phyloP scores from a whole-genome alignment of 2,113 vertebrate genomes.

The Oncorhynchus nerka region DNA sequence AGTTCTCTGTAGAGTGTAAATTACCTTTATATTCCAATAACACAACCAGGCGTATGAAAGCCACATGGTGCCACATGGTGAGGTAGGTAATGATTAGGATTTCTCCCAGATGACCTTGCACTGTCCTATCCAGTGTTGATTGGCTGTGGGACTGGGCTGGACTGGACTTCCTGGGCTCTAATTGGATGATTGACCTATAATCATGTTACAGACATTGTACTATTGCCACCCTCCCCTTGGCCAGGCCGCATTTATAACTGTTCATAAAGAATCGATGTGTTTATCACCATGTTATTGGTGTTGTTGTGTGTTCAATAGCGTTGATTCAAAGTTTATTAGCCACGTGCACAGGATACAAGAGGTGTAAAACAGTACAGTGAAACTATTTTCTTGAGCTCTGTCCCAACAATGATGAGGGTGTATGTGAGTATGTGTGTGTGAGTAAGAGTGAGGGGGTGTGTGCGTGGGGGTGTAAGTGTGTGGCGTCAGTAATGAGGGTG shows the following conservation, averaged over 20 bases:
- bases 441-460: no score
- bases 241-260: no score
- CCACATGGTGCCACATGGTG: not conserved
- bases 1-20: not conserved
- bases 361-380: no score
- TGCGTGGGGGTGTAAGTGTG: no score
- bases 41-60: not conserved
- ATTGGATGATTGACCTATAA: conserved; percentile 7
- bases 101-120: not conserved
- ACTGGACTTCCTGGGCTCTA: not conserved
- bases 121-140: not conserved
- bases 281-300: not conserved
- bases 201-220: not conserved
- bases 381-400: no score
- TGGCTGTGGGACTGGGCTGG: not conserved
- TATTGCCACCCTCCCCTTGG: not conserved
- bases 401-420: no score
- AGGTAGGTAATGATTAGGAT: not conserved
- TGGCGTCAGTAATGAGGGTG: no score
- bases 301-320: not conserved
- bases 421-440: no score
- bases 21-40: not conserved
- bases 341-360: not conserved
- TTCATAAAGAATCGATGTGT: not conserved
- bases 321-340: not conserved